phyloP scores from a whole-genome alignment of 1,140 invertebrate genomes.

The Prorops nasuta region DNA sequence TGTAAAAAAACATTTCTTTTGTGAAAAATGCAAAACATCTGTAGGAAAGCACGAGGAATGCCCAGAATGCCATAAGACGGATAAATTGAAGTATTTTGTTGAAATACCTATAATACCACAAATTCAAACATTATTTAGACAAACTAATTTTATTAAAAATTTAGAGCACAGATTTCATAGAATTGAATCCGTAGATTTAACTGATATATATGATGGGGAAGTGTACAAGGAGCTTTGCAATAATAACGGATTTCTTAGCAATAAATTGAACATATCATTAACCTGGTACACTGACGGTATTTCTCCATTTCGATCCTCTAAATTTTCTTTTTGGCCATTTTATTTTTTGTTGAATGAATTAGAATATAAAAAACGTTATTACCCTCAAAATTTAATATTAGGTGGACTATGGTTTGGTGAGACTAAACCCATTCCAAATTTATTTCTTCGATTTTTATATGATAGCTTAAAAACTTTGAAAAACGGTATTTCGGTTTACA shows the following conservation, averaged over 20 bases:
- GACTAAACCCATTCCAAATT: not conserved
- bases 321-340: slow-evolving; percentile 1
- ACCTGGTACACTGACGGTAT: no score
- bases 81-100: not conserved
- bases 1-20: not conserved
- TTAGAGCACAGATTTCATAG: not conserved
- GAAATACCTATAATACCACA: not conserved
- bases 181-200: not conserved
- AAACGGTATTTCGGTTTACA: no score
- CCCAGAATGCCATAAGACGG: not conserved
- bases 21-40: not conserved
- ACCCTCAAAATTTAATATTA: no score
- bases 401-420: not conserved
- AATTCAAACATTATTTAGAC: not conserved
- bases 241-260: not conserved
- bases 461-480: not conserved
- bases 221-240: not conserved
- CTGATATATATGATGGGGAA: slow-evolving; percentile 1
- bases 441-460: not conserved
- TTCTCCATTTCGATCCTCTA: not conserved
- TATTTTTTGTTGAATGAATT: slow-evolving; percentile 1
- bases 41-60: not conserved
- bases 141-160: not conserved
- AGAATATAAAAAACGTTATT: not conserved
- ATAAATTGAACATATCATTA: not conserved